Conservation (phyloP, 2,888 invertebrate genomes). For the Mesochorus sp. region DNA sequence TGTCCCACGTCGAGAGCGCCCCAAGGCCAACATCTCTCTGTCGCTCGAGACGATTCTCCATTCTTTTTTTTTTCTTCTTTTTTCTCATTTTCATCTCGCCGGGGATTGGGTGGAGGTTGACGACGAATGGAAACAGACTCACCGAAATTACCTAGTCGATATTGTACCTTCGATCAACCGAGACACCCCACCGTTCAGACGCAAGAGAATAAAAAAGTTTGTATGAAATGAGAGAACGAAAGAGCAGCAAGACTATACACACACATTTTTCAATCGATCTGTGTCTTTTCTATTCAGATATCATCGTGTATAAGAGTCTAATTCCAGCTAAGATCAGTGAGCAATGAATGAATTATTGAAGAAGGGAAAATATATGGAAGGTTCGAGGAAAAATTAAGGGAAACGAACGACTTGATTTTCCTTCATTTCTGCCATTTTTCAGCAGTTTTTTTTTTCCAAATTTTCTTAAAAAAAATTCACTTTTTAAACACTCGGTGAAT, state of each 20-base stretch:
- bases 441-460: too few relatives aligned
- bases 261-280: constrained; percentile 45
- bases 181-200: constrained; percentile 50
- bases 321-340: too few relatives aligned
- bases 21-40: constrained; percentile 10
- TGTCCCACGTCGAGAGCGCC: constrained; percentile 47
- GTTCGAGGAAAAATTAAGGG: too few relatives aligned
- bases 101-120: constrained; percentile 33
- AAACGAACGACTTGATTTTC: too few relatives aligned
- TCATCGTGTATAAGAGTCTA: too few relatives aligned
- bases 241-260: background rate
- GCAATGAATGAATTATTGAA: too few relatives aligned
- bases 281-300: too few relatives aligned
- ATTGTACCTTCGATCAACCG: constrained; percentile 61
- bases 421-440: too few relatives aligned
- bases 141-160: constrained; percentile 57
- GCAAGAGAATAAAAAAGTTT: constrained; percentile 9
- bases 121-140: constrained; percentile 59
- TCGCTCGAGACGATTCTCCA: constrained; percentile 13
- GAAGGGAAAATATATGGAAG: too few relatives aligned
- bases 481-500: too few relatives aligned
- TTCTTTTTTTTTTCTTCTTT: constrained; percentile 15
- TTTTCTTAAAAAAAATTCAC: too few relatives aligned
- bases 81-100: constrained; percentile 40
- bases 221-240: constrained; percentile 2